Evolutionary conservation across 2,888 invertebrate genomes (phyloP).

Genomic region (Brachyptera risi): DNA sequence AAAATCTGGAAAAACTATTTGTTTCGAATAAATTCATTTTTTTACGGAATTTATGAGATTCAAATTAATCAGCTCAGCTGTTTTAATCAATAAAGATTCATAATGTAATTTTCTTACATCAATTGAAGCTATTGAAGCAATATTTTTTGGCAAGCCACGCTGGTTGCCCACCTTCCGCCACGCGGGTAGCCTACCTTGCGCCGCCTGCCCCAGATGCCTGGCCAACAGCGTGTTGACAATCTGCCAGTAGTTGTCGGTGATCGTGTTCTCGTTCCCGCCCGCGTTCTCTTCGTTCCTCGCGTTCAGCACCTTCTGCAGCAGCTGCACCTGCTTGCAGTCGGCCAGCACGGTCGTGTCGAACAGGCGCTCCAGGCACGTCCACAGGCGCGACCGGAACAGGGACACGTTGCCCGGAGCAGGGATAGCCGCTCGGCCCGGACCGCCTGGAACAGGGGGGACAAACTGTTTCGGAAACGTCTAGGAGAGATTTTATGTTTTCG

Average conservation of each 20-base stretch:
- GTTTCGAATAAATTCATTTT: too few relatives aligned
- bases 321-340: constrained; percentile 62
- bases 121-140: too few relatives aligned
- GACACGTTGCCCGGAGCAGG: constrained; percentile 54
- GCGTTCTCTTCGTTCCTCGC: neutral
- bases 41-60: too few relatives aligned
- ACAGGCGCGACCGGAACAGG: constrained; percentile 64
- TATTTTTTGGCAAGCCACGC: too few relatives aligned
- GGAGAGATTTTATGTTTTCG: too few relatives aligned
- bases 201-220: constrained; percentile 46
- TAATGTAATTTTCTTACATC: too few relatives aligned
- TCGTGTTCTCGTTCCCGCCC: neutral
- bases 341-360: constrained; percentile 71
- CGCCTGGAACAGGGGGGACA: too few relatives aligned
- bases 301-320: constrained; percentile 49
- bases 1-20: too few relatives aligned
- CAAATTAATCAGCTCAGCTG: too few relatives aligned
- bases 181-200: constrained; percentile 43
- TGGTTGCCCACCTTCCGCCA: too few relatives aligned
- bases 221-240: constrained; percentile 49
- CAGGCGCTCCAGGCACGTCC: constrained; percentile 84
- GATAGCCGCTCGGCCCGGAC: constrained; percentile 57
- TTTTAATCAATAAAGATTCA: too few relatives aligned
- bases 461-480: too few relatives aligned
- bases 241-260: constrained; percentile 53